Percentiles rank a stretch among this genome's conserved stretches.
phyloP scores from a whole-genome alignment of 2,797 vertebrate species.

The Cercopithecus diana region DNA sequence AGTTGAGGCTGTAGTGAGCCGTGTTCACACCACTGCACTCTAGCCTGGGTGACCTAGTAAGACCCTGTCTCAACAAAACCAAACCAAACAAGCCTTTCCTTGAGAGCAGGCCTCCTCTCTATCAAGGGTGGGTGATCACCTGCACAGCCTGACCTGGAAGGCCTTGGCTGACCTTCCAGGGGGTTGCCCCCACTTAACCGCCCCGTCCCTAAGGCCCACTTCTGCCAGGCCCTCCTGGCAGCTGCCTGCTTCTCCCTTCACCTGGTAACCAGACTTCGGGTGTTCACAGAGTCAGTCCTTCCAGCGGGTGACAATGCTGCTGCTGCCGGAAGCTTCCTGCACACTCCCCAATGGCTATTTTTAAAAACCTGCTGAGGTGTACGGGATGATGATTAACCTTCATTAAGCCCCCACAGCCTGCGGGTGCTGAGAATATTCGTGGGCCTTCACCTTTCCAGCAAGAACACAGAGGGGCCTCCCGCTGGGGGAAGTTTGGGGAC shows the following conservation, averaged over 20 bases:
- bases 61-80: not conserved
- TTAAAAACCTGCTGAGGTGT: not conserved
- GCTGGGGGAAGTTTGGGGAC: not conserved
- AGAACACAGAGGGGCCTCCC: slow-evolving; percentile 28
- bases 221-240: not conserved
- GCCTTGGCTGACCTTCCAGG: not conserved
- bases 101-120: too few relatives aligned
- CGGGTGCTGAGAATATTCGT: slow-evolving; percentile 32
- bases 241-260: not conserved
- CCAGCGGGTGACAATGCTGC: not conserved
- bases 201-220: not conserved
- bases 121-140: too few relatives aligned
- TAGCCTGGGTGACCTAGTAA: not conserved
- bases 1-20: not conserved
- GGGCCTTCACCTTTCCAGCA: not conserved
- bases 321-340: not conserved
- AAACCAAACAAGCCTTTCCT: not conserved
- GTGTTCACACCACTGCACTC: not conserved
- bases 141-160: not conserved
- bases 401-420: slow-evolving; percentile 46
- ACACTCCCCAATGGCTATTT: not conserved
- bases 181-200: not conserved
- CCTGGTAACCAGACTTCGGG: not conserved
- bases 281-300: not conserved
- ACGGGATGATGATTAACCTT: not conserved